A percentile compares a stretch with the other conserved stretches of the same genome.
Evolutionary conservation across 2,797 vertebrate species (phyloP).

Genomic region (Simalia tracyae): DNA sequence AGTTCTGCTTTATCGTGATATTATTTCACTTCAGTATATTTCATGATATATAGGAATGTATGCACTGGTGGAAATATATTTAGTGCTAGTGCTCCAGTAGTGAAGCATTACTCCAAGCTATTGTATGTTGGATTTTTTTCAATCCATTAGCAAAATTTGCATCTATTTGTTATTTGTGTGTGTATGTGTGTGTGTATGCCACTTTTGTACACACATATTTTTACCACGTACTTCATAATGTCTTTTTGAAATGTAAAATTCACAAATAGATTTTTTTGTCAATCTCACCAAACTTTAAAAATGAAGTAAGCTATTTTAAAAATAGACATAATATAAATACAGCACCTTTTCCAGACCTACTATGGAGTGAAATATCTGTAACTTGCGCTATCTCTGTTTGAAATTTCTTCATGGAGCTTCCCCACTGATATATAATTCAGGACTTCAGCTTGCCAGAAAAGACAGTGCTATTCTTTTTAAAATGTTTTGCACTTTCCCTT

Average conservation of each 20-base stretch:
- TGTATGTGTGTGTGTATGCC: neutral
- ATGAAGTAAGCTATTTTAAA: neutral
- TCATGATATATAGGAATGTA: neutral
- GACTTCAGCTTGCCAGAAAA: neutral
- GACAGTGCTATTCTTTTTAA: neutral
- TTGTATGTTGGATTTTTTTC: neutral
- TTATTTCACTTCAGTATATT: constrained; percentile 30
- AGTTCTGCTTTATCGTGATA: neutral
- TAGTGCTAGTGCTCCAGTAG: neutral
- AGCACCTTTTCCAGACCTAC: neutral
- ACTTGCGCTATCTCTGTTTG: neutral
- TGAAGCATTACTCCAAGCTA: neutral
- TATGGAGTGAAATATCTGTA: neutral
- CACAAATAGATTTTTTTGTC: neutral
- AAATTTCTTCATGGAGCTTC: neutral
- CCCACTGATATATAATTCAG: neutral
- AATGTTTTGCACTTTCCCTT: neutral
- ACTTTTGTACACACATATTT: neutral
- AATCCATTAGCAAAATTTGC: neutral
- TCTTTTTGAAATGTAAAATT: neutral
- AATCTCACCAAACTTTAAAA: neutral
- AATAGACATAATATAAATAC: neutral
- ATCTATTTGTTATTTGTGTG: neutral
- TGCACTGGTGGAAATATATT: neutral
- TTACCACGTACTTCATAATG: neutral